Percentiles rank a stretch among this genome's conserved stretches.
phyloP scores from a whole-genome alignment of 1,140 invertebrate genomes.

The Pseudomyrmex sp. region DNA sequence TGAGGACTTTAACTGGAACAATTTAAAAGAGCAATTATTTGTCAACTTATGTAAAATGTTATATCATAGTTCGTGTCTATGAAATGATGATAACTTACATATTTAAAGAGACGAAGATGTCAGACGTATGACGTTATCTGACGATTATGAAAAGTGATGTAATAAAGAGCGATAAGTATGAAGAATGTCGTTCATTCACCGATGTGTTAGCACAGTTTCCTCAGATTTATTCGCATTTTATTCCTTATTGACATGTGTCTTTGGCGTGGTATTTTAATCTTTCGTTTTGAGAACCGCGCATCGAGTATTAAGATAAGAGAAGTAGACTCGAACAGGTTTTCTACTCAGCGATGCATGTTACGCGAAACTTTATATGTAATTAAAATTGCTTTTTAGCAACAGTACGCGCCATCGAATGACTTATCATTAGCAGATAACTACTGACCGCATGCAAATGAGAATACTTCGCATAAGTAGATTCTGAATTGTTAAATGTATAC shows the following conservation, averaged over 20 bases:
- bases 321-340: background rate
- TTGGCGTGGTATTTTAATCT: conserved; percentile 23
- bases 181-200: no score
- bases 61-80: no score
- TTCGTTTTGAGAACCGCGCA: background rate
- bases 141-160: no score
- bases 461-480: background rate
- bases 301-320: conserved; percentile 8
- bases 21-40: no score
- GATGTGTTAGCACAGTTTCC: no score
- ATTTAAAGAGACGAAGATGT: no score
- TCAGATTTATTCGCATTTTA: no score
- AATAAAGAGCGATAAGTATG: no score
- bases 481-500: background rate
- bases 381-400: background rate
- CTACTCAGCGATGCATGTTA: background rate
- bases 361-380: background rate
- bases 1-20: background rate
- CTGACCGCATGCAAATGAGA: background rate
- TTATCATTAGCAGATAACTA: background rate
- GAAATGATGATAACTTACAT: no score
- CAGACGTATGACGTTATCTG: no score
- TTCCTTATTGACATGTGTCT: no score
- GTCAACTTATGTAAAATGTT: no score
- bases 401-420: background rate